Base-by-base conservation (phyloP, 2,888 invertebrate species). In the Drosophila paracracens region DNA sequence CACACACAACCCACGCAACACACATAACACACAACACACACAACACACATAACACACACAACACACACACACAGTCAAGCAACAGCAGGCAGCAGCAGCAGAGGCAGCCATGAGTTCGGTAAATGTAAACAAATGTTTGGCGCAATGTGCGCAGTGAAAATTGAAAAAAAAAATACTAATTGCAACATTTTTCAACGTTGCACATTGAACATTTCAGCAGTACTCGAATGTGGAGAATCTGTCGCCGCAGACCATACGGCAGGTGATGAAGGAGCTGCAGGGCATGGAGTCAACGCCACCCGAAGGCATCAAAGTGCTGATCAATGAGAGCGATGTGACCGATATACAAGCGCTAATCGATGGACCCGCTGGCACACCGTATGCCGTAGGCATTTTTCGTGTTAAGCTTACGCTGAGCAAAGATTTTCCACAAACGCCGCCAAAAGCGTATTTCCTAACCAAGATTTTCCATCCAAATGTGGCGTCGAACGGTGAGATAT, bases 401-500 rank as follows among this genome's bases (percentile, higher is more conserved):
- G 96, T 98, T 76, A 98, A 98, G 93, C 94, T 99, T 83, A 96
- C 96, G 75, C 94, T 99, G 70, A 97, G 97, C 18, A 98, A 98
- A 94, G 98, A 98, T 93, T 99, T 98, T 94, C 99, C 99, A 13
- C 95, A 96, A 87, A 95, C 96, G 84, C 98, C 99, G 81, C 99
- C 99, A 54, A 98, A 98, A 94, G 98, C 97, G 66, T 96, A 94
- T 94, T 99, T 99, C 94, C 94, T 98, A 74, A 99, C 99, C 63
- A 98, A 97, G 94, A 98, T 99, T 92, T 99, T 99, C 94, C 99
- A 99, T 94, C 99, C 99, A 33, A 99, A 99, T 94, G 98, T 99
- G 85, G 96, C 98, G 57, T 94, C 95, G 73, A 97, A 96, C 94
- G 99, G 99, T 72, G 98, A 98, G 94, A 99, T 99, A 91, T 99